These are phyloP conservation scores for Agrochola lota DNA, from an alignment of 2,888 invertebrate genomes.

Conservation along the genomic window DNA sequence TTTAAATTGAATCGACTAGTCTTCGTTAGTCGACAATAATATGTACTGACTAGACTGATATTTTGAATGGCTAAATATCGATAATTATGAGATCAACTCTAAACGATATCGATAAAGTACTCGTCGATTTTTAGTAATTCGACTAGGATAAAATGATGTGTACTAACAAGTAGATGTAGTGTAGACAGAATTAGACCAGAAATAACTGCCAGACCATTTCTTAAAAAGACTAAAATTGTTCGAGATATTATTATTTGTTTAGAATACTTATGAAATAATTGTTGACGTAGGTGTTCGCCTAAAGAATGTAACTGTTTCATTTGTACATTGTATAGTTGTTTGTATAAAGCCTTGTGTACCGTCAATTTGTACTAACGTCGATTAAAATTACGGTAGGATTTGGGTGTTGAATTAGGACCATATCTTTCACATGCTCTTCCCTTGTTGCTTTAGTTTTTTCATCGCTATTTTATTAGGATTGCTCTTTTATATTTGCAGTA, in stretches of 20 bases:
- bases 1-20: conserved; percentile 27
- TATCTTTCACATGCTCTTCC: conserved; percentile 53
- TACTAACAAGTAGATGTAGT: conserved; percentile 6
- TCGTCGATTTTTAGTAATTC: conserved; percentile 3
- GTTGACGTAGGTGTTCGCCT: conserved; percentile 46
- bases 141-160: background rate
- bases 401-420: conserved; percentile 39
- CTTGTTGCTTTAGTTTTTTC: background rate
- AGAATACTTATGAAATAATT: conserved; percentile 48
- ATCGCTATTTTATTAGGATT: conserved; percentile 3
- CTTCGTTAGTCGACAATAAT: conserved; percentile 46
- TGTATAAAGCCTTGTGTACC: conserved; percentile 64
- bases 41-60: conserved; percentile 48
- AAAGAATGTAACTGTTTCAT: conserved; percentile 41
- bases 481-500: conserved; percentile 17
- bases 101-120: conserved; percentile 21
- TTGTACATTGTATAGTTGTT: conserved; percentile 52
- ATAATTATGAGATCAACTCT: conserved; percentile 12
- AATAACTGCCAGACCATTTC: conserved; percentile 53
- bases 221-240: conserved; percentile 47
- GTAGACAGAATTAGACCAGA: conserved; percentile 9
- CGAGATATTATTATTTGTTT: conserved; percentile 33
- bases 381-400: conserved; percentile 43
- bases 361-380: conserved; percentile 64
- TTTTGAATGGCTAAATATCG: conserved; percentile 25